phyloP scores from a whole-genome alignment of 2,113 vertebrate species.

The Stegostoma tigrinum region DNA sequence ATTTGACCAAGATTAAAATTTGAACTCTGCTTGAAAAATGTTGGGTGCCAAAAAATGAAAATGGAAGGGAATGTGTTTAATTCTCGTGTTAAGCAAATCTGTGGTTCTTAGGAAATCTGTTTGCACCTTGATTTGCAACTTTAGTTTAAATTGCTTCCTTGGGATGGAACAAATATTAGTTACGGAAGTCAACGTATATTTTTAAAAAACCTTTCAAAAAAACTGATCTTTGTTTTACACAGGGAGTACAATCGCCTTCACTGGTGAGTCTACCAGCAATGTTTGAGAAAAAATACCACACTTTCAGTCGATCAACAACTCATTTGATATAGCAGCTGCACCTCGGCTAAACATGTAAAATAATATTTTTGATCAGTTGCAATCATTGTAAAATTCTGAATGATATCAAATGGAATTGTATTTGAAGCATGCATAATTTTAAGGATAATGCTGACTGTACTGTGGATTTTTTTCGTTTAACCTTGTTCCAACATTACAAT shows the following conservation, averaged over 20 bases:
- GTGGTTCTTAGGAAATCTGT: background rate
- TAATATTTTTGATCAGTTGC: background rate
- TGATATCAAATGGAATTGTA: slow-evolving; percentile 1
- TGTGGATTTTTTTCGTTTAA: background rate
- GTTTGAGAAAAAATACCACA: slow-evolving; percentile 88
- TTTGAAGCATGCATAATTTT: background rate
- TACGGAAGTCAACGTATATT: background rate
- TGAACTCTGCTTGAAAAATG: background rate
- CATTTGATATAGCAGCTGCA: slow-evolving; percentile 72
- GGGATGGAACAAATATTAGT: background rate
- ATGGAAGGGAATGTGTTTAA: background rate
- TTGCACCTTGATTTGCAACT: background rate
- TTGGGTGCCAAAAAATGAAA: background rate
- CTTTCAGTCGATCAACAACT: slow-evolving; percentile 84
- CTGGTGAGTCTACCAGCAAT: slow-evolving; percentile 76
- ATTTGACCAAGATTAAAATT: background rate
- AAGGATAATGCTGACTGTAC: background rate
- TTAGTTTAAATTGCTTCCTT: background rate
- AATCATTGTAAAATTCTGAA: background rate
- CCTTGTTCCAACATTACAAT: background rate
- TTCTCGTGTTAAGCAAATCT: background rate
- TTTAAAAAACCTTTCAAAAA: background rate
- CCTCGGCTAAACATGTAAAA: background rate
- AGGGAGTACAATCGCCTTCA: slow-evolving; percentile 81
- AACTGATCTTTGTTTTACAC: background rate